Evolutionary conservation across 2,797 vertebrate species (phyloP).

Genomic region (Tragopan temminckii): DNA sequence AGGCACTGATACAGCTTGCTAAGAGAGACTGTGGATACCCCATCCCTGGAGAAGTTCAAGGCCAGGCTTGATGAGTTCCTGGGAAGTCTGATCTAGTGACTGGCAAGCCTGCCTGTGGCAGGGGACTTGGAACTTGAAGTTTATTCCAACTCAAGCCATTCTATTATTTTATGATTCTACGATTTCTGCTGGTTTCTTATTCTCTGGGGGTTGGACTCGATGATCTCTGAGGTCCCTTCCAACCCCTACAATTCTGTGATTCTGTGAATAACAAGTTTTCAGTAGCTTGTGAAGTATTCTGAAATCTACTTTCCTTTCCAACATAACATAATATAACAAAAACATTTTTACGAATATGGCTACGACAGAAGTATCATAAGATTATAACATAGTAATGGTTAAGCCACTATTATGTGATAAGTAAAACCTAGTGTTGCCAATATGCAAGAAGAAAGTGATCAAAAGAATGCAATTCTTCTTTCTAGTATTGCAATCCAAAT

Average conservation of each 20-base stretch:
- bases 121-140: too few relatives aligned
- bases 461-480: not conserved
- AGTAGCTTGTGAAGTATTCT: not conserved
- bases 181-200: not conserved
- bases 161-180: too few relatives aligned
- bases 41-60: too few relatives aligned
- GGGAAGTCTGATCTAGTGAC: too few relatives aligned
- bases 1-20: too few relatives aligned
- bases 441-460: not conserved
- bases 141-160: too few relatives aligned
- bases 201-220: too few relatives aligned
- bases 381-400: not conserved
- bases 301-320: not conserved
- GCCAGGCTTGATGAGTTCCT: too few relatives aligned
- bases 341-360: not conserved
- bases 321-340: not conserved
- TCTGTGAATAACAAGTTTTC: not conserved
- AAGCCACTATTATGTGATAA: not conserved
- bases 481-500: not conserved
- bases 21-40: too few relatives aligned
- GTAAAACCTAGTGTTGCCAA: accelerated
- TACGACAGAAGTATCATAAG: not conserved
- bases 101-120: too few relatives aligned
- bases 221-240: too few relatives aligned
- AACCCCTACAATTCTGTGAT: too few relatives aligned